A percentile compares a stretch with the other conserved stretches of the same genome.
phyloP scores from a whole-genome alignment of 1,140 invertebrate genomes.

The Piezodorus guildinii region DNA sequence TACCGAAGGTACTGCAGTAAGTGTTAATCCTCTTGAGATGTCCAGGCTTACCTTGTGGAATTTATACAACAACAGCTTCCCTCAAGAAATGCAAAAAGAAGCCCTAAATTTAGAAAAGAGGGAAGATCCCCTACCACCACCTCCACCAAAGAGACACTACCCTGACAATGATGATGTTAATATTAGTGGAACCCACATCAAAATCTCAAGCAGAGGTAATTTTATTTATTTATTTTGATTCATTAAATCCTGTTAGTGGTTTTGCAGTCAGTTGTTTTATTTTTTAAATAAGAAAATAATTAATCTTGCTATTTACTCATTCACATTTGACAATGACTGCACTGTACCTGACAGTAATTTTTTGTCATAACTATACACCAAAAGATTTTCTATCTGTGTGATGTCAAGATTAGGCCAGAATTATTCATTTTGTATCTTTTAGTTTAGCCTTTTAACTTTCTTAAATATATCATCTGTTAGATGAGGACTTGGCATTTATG shows the following conservation, averaged over 20 bases:
- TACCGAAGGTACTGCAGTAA: constrained; percentile 36
- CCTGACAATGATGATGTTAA: constrained; percentile 35
- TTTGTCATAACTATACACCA: no score
- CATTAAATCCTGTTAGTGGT: neutral
- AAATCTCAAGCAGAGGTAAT: constrained; percentile 78
- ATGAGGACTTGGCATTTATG: no score
- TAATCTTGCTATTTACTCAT: no score
- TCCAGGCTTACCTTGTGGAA: constrained; percentile 68
- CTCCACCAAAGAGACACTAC: constrained; percentile 45
- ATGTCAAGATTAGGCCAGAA: no score
- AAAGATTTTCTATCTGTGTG: no score
- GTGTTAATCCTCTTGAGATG: constrained; percentile 56
- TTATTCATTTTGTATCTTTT: no score
- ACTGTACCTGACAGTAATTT: no score
- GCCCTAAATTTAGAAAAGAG: constrained; percentile 44
- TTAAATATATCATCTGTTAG: no score
- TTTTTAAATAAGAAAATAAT: no score
- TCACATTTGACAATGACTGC: no score
- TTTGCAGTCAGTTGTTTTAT: neutral
- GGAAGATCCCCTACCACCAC: constrained; percentile 22
- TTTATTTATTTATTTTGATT: constrained; percentile 17
- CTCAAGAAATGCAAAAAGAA: constrained; percentile 44
- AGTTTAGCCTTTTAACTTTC: no score
- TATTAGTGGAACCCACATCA: constrained; percentile 62
- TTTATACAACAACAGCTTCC: constrained; percentile 30